Conservation (phyloP, 2,113 vertebrate species). For the Alaudala cheleensis region DNA sequence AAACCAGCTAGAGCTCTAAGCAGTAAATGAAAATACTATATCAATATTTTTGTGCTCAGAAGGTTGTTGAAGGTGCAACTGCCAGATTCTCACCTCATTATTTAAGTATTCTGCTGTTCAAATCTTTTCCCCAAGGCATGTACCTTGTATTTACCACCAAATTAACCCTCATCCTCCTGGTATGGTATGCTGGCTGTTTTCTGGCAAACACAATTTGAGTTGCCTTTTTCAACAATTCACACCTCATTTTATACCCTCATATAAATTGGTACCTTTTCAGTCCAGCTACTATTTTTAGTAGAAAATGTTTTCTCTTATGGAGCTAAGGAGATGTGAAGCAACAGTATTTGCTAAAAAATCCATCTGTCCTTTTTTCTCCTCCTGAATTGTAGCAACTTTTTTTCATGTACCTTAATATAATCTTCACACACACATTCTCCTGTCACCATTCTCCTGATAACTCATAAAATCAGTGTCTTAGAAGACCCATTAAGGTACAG, state of each 20-base stretch:
- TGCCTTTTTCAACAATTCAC: conserved; percentile 64
- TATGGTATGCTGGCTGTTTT: conserved; percentile 38
- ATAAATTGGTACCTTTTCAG: conserved; percentile 67
- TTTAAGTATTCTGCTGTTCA: background rate
- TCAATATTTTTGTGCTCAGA: background rate
- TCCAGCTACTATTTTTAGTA: conserved; percentile 63
- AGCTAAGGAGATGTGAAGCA: conserved; percentile 71
- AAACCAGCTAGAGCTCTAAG: background rate
- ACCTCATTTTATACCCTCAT: conserved; percentile 65
- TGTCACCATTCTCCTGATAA: conserved; percentile 6
- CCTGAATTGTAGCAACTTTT: conserved; percentile 66
- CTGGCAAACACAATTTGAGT: conserved; percentile 55
- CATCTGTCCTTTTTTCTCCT: conserved; percentile 70
- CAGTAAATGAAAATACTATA: background rate
- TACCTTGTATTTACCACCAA: background rate
- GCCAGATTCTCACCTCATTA: conserved; percentile 21
- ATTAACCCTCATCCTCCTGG: background rate
- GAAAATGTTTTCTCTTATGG: conserved; percentile 62
- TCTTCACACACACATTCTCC: conserved; percentile 9
- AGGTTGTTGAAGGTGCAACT: background rate
- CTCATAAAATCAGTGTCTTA: conserved; percentile 19
- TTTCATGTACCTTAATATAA: conserved; percentile 40
- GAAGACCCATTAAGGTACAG: conserved; percentile 11
- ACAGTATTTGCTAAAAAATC: conserved; percentile 65
- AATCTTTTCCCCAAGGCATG: background rate